Evolutionary conservation across 30 jellyfish, hydroid and myxozoan species (phyloP).

Genomic region (Mastigias papua): DNA sequence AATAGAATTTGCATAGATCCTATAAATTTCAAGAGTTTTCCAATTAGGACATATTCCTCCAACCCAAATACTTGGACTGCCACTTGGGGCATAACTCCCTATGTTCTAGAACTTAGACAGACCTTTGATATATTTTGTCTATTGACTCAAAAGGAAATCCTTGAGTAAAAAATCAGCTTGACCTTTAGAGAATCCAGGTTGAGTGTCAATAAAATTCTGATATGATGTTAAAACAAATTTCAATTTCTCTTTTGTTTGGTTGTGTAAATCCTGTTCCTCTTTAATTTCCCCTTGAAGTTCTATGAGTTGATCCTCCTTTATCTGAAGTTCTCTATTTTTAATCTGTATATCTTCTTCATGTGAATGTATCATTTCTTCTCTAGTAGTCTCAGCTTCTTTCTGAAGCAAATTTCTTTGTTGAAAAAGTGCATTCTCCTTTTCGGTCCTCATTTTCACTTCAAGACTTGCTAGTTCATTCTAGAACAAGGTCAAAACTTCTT

Average conservation of each 20-base stretch:
- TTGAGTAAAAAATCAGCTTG: constrained; percentile 49
- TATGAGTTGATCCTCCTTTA: background rate
- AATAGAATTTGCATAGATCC: no score
- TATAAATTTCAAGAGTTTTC: no score
- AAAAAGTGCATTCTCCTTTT: constrained; percentile 29
- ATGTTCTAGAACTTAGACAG: no score
- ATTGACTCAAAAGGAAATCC: constrained; percentile 13
- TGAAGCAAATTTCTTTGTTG: background rate
- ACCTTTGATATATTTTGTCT: background rate
- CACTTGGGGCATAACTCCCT: no score
- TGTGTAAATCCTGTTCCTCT: background rate
- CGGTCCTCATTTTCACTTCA: constrained; percentile 5
- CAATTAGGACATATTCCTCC: no score
- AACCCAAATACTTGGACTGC: no score
- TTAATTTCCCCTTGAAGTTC: constrained; percentile 19
- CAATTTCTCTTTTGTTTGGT: constrained; percentile 41
- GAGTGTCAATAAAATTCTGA: constrained; percentile 56
- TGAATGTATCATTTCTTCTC: background rate
- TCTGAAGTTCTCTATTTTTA: constrained; percentile 10
- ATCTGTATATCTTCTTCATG: constrained; percentile 13
- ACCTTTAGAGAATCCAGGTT: constrained; percentile 63
- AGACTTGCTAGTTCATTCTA: constrained; percentile 3
- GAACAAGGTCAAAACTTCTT: background rate
- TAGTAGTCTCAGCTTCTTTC: constrained; percentile 4
- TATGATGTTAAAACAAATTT: constrained; percentile 8